phyloP scores from a whole-genome alignment of 2,113 vertebrate species.

The Cromileptes altivelis region DNA sequence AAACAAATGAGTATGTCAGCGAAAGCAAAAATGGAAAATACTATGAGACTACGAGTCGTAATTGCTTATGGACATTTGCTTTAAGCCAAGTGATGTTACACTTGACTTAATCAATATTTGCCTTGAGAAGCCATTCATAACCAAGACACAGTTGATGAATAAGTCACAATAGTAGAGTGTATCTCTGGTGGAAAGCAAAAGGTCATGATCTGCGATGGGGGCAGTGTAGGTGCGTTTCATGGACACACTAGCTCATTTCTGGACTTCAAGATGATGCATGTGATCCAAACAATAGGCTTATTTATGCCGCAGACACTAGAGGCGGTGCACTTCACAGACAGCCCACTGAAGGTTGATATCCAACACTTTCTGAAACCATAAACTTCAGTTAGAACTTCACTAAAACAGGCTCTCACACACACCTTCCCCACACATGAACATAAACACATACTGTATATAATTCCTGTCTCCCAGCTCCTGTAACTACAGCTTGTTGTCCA shows the following conservation, averaged over 20 bases:
- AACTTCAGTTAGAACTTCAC: slow-evolving; percentile 17
- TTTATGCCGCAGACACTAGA: slow-evolving; percentile 20
- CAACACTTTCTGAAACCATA: slow-evolving; percentile 8
- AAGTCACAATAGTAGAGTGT: slow-evolving; percentile 48
- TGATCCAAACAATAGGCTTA: slow-evolving; percentile 46
- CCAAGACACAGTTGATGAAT: slow-evolving; percentile 75
- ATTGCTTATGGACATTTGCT: slow-evolving; percentile 84
- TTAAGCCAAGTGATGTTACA: slow-evolving; percentile 78
- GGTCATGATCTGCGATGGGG: slow-evolving; percentile 62
- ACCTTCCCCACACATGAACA: background rate
- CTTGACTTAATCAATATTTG: slow-evolving; percentile 84
- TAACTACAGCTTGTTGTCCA: slow-evolving; percentile 63
- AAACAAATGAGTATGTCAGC: slow-evolving; percentile 77
- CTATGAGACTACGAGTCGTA: slow-evolving; percentile 46
- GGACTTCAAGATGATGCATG: slow-evolving; percentile 59
- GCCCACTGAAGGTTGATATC: slow-evolving; percentile 23
- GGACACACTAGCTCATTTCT: slow-evolving; percentile 29
- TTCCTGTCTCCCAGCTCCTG: slow-evolving; percentile 36
- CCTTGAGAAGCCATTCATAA: slow-evolving; percentile 82
- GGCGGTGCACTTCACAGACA: background rate
- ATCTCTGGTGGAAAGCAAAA: slow-evolving; percentile 68
- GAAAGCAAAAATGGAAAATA: slow-evolving; percentile 71
- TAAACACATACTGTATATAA: slow-evolving; percentile 1
- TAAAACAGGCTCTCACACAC: background rate
- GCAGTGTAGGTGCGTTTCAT: slow-evolving; percentile 14